phyloP scores from a whole-genome alignment of 1,140 invertebrate species.

The Microplitis mediator region DNA sequence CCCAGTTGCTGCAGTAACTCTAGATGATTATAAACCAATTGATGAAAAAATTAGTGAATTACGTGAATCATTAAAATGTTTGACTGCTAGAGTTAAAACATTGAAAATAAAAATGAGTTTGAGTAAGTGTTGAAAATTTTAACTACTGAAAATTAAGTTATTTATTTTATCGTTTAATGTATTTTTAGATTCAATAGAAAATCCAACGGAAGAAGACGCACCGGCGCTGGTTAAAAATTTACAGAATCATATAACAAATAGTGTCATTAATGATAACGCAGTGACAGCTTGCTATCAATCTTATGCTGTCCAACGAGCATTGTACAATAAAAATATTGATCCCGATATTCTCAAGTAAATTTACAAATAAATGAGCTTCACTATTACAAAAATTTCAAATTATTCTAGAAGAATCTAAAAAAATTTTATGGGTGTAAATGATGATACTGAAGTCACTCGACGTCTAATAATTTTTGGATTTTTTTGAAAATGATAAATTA shows the following conservation, averaged over 20 bases:
- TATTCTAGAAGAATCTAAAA: too few relatives aligned
- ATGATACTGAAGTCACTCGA: not conserved
- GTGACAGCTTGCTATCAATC: slow-evolving; percentile 38
- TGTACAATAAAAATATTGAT: slow-evolving; percentile 28
- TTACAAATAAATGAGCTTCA: too few relatives aligned
- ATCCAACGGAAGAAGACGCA: not conserved
- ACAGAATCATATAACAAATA: slow-evolving; percentile 30
- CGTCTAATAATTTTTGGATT: not conserved
- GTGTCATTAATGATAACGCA: slow-evolving; percentile 31
- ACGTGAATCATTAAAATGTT: slow-evolving; percentile 28
- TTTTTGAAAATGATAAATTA: too few relatives aligned
- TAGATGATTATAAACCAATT: slow-evolving; percentile 43
- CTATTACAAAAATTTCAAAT: too few relatives aligned
- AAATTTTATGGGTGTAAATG: too few relatives aligned
- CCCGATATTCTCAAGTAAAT: slow-evolving; percentile 34
- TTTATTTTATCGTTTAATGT: not conserved
- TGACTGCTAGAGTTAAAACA: slow-evolving; percentile 39
- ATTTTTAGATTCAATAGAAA: not conserved
- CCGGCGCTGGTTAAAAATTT: slow-evolving; percentile 22
- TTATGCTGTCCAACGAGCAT: slow-evolving; percentile 33
- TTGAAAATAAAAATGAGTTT: slow-evolving; percentile 32
- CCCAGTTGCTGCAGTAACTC: slow-evolving; percentile 40
- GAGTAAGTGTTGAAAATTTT: slow-evolving; percentile 31
- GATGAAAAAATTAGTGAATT: slow-evolving; percentile 42
- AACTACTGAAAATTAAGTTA: not conserved